phyloP scores from a whole-genome alignment of 2,888 invertebrate genomes.

The Teinopalpus imperialis region DNA sequence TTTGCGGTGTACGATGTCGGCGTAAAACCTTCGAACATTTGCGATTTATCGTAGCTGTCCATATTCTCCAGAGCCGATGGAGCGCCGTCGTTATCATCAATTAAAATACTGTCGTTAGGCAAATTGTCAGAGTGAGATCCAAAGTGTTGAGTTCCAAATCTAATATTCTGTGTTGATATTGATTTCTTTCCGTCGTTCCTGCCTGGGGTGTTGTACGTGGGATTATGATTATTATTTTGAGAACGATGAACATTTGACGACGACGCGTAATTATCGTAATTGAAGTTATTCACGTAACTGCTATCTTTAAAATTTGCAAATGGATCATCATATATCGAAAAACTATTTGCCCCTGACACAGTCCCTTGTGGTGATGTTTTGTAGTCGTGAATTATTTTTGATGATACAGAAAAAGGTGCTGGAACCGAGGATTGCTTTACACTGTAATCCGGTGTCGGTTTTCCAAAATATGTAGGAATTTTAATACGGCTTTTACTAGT shows the following conservation, averaged over 20 bases:
- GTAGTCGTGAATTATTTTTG: conserved; percentile 65
- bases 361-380: conserved; percentile 45
- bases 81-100: conserved; percentile 37
- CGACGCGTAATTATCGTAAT: conserved; percentile 62
- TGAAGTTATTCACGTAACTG: conserved; percentile 56
- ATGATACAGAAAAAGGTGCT: conserved; percentile 61
- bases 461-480: conserved; percentile 42
- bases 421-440: conserved; percentile 43
- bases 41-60: conserved; percentile 45
- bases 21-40: conserved; percentile 40
- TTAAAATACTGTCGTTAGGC: conserved; percentile 44
- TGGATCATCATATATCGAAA: conserved; percentile 55
- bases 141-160: conserved; percentile 64
- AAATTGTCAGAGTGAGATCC: conserved; percentile 63
- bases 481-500: conserved; percentile 45
- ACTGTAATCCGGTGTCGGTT: conserved; percentile 48
- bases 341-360: conserved; percentile 37
- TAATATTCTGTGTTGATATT: conserved; percentile 69
- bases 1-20: conserved; percentile 57
- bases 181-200: conserved; percentile 66
- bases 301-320: conserved; percentile 54
- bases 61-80: conserved; percentile 51
- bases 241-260: conserved; percentile 55
- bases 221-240: conserved; percentile 48
- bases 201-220: conserved; percentile 36